These are phyloP conservation scores for Alfaro cultratus DNA, from an alignment of 2,797 vertebrate species.

Conservation along the genomic window DNA sequence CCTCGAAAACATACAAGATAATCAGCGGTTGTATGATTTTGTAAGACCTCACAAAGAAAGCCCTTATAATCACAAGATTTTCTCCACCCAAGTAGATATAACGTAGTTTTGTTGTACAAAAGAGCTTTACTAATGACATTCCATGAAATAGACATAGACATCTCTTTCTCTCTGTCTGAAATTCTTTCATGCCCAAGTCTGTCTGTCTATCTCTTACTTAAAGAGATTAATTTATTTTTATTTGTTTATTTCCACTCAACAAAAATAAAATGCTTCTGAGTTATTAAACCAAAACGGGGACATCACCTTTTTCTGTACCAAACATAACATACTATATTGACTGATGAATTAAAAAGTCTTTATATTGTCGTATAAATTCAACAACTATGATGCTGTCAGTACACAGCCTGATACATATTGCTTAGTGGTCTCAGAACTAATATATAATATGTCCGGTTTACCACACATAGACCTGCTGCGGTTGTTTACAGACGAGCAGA, in stretches of 20 bases:
- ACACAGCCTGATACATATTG: constrained; percentile 31
- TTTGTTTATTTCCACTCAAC: neutral
- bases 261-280: neutral
- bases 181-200: neutral
- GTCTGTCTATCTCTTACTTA: neutral
- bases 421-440: constrained; percentile 43
- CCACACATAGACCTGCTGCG: constrained; percentile 22
- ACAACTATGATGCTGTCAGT: constrained; percentile 11
- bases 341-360: neutral
- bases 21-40: neutral
- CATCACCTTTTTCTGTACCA: neutral
- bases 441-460: constrained; percentile 27
- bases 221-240: neutral
- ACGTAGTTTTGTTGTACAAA: neutral
- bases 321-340: neutral
- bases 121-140: neutral
- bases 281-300: neutral
- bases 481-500: constrained; percentile 33
- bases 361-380: constrained; percentile 3
- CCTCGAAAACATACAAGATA: neutral
- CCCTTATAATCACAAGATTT: neutral
- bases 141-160: neutral
- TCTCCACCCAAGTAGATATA: neutral
- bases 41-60: neutral
- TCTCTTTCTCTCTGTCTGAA: neutral